Base-by-base conservation (phyloP, 2,888 invertebrate genomes). In the Priocnemis perturbator region DNA sequence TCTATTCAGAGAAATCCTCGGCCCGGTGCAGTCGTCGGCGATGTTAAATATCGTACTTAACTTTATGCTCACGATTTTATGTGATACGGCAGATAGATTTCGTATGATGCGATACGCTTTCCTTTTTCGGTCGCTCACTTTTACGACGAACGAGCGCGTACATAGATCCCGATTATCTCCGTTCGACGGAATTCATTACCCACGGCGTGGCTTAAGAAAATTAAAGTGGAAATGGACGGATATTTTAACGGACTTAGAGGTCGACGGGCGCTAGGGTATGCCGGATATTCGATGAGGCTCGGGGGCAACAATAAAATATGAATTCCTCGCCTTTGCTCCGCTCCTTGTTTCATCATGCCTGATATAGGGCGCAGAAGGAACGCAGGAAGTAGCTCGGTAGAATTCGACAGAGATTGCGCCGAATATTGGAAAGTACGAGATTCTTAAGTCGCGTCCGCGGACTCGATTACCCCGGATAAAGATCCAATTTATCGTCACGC, bases 401-500 rank as follows among this genome's bases (percentile, higher is more conserved):
- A 37, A 50, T 50, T 19, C 50, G n/a, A n/a, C 17, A 14, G 50
- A 17, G 3, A n/a, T n/a, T 50, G n/a, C 7, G 17, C 15, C 50
- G 50, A 50, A 50, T 5, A 50, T n/a, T n/a, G 50, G 7, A n/a
- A 50, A 5, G 19, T 4, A 47, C n/a, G 19, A 14, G 15, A 50
- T 50, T 9, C 50, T 50, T 14, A 19, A 50, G 17, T 19, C n/a
- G 1, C 5, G 15, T 17, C 17, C 17, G 9, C 15, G 11, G 17
- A 19, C 19, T 50, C 50, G 50, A 50, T 50, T 17, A 17, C 50
- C 50, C 50, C 11, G 37, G n/a, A 50, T n/a, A n/a, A 50, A 19
- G 50, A 5, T 17, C 50, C 3, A 17, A 50, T 50, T 50, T 50
- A 19, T 50, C 17, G 50, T 50, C 17, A n/a, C 1, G 14, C 14